Conservation (phyloP, 1,140 invertebrate genomes). For the Zophobas atratus region DNA sequence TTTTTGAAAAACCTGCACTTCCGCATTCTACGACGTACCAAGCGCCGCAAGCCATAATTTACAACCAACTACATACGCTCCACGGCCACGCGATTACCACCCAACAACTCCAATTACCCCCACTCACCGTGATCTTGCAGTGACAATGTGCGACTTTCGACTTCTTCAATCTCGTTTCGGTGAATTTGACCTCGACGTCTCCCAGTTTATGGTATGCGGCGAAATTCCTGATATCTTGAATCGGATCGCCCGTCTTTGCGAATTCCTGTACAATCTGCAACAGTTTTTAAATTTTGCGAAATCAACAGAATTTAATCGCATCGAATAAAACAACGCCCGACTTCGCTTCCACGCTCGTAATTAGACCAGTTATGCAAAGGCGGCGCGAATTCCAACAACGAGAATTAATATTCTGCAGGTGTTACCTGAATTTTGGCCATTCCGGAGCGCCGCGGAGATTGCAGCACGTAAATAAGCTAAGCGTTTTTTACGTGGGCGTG, state of each 20-base stretch:
- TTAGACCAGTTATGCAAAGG: too few species aligned
- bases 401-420: too few species aligned
- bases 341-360: too few species aligned
- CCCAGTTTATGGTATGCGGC: constrained; percentile 56
- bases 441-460: too few species aligned
- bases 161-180: constrained; percentile 47
- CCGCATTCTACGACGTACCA: too few species aligned
- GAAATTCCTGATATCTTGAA: constrained; percentile 58
- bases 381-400: too few species aligned
- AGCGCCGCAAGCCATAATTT: too few species aligned
- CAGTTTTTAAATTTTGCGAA: neutral
- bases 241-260: constrained; percentile 46
- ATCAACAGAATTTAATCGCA: neutral
- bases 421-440: too few species aligned
- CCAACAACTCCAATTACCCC: neutral
- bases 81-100: neutral
- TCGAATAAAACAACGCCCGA: neutral
- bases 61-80: too few species aligned
- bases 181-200: constrained; percentile 54
- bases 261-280: constrained; percentile 46
- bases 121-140: constrained; percentile 67
- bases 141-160: constrained; percentile 68
- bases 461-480: too few species aligned
- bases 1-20: too few species aligned
- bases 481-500: too few species aligned